Percentiles rank a stretch among this genome's conserved stretches.
phyloP scores from a whole-genome alignment of 64 coral and sea anemone species.

The Montipora foliosa region DNA sequence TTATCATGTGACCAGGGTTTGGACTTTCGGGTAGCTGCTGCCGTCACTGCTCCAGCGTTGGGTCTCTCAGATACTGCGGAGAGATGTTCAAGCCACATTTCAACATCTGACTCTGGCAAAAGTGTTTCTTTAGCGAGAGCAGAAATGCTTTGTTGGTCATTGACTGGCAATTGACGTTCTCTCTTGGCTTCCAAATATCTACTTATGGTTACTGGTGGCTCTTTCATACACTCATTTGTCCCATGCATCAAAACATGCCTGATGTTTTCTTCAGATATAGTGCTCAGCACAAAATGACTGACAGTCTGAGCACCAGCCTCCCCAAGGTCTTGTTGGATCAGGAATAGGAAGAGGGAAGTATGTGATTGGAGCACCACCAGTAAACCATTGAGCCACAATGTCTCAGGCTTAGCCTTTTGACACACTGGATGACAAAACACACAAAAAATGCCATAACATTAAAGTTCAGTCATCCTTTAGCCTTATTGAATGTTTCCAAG shows the following conservation, averaged over 20 bases:
- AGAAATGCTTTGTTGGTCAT: background rate
- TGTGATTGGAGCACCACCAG: background rate
- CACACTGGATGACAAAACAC: conserved; percentile 15
- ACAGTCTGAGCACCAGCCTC: background rate
- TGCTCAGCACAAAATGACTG: no score
- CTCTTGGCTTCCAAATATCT: background rate
- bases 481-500: no score
- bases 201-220: background rate
- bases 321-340: conserved; percentile 38
- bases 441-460: no score
- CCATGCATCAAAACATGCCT: no score
- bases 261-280: no score
- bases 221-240: no score
- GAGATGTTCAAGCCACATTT: conserved; percentile 55
- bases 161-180: background rate
- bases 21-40: no score
- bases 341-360: conserved; percentile 39
- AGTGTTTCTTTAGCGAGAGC: conserved; percentile 31
- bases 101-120: conserved; percentile 45
- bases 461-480: no score
- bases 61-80: background rate
- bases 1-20: no score
- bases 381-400: conserved; percentile 17
- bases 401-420: background rate
- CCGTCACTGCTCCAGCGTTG: conserved; percentile 21